Evolutionary conservation across 1,140 invertebrate genomes (phyloP), one percentile per base, ranked within the genome.

Genomic region (Eciton burchellii): DNA sequence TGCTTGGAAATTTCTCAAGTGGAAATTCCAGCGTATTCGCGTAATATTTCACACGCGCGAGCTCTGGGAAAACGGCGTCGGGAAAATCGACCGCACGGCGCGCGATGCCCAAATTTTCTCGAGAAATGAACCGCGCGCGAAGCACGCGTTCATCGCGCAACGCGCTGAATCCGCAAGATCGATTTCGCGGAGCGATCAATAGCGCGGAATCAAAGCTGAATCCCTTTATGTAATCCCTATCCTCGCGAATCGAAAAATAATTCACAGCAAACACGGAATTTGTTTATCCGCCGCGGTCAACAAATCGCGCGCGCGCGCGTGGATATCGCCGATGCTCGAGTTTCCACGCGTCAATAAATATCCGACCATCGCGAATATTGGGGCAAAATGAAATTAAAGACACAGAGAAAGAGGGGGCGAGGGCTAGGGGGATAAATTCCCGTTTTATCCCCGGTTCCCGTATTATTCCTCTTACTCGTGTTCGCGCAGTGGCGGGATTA

Each of bases 1-100:
- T 12, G 24, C 54, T 79, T 68, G 49, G 26, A 79, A 70, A 68
- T 79, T 79, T 45, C 24, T 79, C 74, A 79, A 16, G 63, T 79
- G 52, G 49, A 79, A 79, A 79, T 79, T 70, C 70, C 52, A 43
- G 9, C 49, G 35, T 77, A 79, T 70, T n/a, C 63, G 35, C 35
- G 11, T 56, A 79, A 70, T 70, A 56, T 56, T 66, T 24, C 21
- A 16, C n/a, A 29, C 16, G 9, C 19, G 62, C 21, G 41, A n/a
- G n/a, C n/a, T n/a, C n/a, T 12, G 47, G 3, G 14, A 62, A 70
- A 16, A 65, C 29, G 49, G 9, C n/a, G 35, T 16, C 0, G 24
- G 14, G 12, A 2, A 70, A 26, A 66, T 26, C 29, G 19, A 26
- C n/a, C 11, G 19, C 26, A 8, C 12, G 26, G 24, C 1, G 14